These are phyloP conservation scores for Neolamprologus modestus DNA, from an alignment of 2,113 vertebrate species.

Conservation along the genomic window DNA sequence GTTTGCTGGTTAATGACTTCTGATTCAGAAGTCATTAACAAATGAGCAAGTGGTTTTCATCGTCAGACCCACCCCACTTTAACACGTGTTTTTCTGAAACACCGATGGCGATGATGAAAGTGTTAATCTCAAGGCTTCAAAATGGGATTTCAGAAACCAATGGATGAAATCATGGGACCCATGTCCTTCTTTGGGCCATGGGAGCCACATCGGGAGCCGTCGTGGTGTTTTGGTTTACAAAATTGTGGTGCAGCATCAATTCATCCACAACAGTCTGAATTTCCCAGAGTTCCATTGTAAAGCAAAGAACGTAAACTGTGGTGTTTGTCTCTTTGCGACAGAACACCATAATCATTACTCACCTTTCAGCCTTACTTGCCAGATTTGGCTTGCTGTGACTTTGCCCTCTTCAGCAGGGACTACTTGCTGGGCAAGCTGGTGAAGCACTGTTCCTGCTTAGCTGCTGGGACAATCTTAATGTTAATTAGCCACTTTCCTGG, in stretches of 20 bases:
- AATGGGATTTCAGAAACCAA: not conserved
- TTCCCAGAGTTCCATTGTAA: not conserved
- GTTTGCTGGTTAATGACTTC: not conserved
- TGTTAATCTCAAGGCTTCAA: not conserved
- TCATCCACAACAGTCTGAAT: not conserved
- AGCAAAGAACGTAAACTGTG: not conserved
- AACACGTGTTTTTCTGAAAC: not conserved
- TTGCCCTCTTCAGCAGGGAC: not conserved
- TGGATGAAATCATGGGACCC: not conserved
- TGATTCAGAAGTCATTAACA: not conserved
- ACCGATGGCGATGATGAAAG: not conserved
- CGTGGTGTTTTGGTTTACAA: not conserved
- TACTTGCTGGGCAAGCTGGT: not conserved
- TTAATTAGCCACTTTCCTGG: not conserved
- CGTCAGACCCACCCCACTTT: not conserved
- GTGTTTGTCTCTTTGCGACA: not conserved
- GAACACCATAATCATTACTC: not conserved
- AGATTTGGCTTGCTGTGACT: not conserved
- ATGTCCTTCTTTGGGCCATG: not conserved
- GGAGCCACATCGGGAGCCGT: not conserved
- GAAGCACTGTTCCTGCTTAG: not conserved
- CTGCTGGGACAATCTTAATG: not conserved
- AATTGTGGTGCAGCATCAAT: not conserved
- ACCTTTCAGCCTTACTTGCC: not conserved
- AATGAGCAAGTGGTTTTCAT: not conserved